Evolutionary conservation across 2,797 vertebrate genomes (phyloP), one percentile per base, ranked within the genome.

Genomic region (Astyanax mexicanus): DNA sequence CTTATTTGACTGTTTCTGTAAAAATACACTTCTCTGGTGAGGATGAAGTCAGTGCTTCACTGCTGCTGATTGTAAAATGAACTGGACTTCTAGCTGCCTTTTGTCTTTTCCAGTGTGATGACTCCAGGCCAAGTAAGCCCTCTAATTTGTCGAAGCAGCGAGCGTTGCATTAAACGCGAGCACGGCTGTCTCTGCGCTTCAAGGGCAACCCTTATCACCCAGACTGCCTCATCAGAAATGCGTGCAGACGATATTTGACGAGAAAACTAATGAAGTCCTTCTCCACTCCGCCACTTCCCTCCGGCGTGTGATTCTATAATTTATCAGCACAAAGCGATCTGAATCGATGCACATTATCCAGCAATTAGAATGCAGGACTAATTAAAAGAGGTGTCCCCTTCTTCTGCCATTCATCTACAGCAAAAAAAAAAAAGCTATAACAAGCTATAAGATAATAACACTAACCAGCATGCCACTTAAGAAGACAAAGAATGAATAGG

Each of bases 321-420:
- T 93, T 90, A 91, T 91, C 88, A 88, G 79, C 65, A 79, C 91
- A 90, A 92, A 92, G 90, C 86, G 84, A 91, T 89, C 89, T 85
- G 84, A 91, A 92, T 92, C 86, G 83, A 84, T 80, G 81, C 80
- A 77, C 86, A 88, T 89, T 93, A 91, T 89, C 86, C 64, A 91
- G 91, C 91, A 92, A 93, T 92, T 92, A 93, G 86, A 89, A 89
- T 83, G 83, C 86, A 78, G 69, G 83, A 86, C 90, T 92, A 91
- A 93, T 93, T 93, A 92, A 91, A 91, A 87, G 78, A 61, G 78
- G 86, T 67, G 38, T 72, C 79, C 64, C 44, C 35, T 74, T 73
- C 55, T 62, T 55, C 62, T 73, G 19, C 40, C 60, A 12, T 49
- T 42, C 75, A 3, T 13, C 27, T 17, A 76, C 74, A 75, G 86